Conservation (phyloP, 2,888 invertebrate species). For the Siphonodentalium dalli region DNA sequence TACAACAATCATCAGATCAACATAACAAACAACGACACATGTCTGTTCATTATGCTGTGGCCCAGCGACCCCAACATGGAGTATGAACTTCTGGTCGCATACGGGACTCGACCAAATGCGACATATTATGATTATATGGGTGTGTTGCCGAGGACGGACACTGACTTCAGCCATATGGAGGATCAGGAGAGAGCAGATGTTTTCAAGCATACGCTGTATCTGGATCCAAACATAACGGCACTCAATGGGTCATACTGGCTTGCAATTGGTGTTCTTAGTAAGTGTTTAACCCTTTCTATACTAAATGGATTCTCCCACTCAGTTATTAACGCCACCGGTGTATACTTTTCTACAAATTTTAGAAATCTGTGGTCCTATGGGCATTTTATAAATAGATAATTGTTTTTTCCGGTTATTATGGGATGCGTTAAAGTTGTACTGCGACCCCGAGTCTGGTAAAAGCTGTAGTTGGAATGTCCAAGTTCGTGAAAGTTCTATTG, state of each 20-base stretch:
- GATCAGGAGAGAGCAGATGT: conserved; percentile 33
- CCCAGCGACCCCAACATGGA: conserved; percentile 35
- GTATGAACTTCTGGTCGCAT: conserved; percentile 40
- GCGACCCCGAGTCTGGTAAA: no score
- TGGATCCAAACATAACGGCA: conserved; percentile 45
- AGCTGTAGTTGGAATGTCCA: no score
- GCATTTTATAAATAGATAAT: no score
- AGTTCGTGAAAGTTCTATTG: no score
- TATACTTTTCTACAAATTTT: no score
- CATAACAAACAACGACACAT: conserved; percentile 48
- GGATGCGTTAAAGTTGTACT: no score
- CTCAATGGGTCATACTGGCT: conserved; percentile 59
- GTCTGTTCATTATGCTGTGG: conserved; percentile 49
- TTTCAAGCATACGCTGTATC: conserved; percentile 49
- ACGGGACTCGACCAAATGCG: conserved; percentile 53
- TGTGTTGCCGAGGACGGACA: conserved; percentile 40
- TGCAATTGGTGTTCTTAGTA: conserved; percentile 53
- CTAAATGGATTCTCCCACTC: no score
- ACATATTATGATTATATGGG: conserved; percentile 50
- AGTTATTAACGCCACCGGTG: no score
- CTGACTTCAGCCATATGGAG: conserved; percentile 24
- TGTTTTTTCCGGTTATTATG: no score
- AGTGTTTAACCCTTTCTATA: conserved; percentile 22
- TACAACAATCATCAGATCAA: conserved; percentile 49
- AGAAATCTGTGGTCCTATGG: no score